Evolutionary conservation across 2,113 vertebrate species (phyloP).

Genomic region (Plecturocebus donacophilus): DNA sequence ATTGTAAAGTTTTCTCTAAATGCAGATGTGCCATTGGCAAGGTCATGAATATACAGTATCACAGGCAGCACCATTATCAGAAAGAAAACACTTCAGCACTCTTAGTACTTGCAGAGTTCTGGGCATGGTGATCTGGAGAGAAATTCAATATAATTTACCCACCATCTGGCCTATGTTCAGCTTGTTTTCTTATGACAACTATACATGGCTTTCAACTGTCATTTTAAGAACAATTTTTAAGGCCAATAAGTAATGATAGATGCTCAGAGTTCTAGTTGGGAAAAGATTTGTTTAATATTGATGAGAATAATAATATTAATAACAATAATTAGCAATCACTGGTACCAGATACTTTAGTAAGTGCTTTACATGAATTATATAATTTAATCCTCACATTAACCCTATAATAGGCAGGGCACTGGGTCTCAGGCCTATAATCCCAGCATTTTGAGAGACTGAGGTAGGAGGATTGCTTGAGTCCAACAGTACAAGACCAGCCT

Average conservation of each 20-base stretch:
- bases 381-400: not conserved
- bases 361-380: not conserved
- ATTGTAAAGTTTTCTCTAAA: not conserved
- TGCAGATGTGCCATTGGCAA: not conserved
- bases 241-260: not conserved
- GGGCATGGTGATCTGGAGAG: not conserved
- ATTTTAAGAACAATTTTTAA: not conserved
- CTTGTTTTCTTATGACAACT: not conserved
- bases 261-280: not conserved
- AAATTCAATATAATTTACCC: conserved; percentile 3
- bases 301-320: not conserved
- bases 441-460: too few species aligned
- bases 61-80: not conserved
- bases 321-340: not conserved
- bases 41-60: not conserved
- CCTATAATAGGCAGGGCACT: too few species aligned
- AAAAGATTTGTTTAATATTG: not conserved
- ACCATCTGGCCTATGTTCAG: not conserved
- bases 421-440: too few species aligned
- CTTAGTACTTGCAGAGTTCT: not conserved
- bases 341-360: not conserved
- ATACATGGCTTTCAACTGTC: not conserved
- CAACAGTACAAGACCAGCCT: too few species aligned
- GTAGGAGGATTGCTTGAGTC: too few species aligned
- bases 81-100: not conserved